Evolutionary conservation across 2,888 invertebrate species (phyloP).

Genomic region (Hemaris fuciformis): DNA sequence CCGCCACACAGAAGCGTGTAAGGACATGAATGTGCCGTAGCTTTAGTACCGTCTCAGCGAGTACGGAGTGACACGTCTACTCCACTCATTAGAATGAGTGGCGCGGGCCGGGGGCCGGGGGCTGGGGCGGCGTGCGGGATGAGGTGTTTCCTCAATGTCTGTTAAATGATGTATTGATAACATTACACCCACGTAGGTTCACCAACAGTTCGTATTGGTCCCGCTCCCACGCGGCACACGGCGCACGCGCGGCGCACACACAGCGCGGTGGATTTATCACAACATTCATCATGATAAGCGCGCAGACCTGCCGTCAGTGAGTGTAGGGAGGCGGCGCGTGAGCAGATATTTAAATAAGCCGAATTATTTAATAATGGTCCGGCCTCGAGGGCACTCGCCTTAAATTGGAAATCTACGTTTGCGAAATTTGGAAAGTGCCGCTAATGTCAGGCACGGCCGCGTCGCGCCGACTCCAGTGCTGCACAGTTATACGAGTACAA

Average conservation of each 20-base stretch:
- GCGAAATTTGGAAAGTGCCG: not conserved
- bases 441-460: not conserved
- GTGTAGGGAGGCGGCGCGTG: too few species aligned
- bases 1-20: not conserved
- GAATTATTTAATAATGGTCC: not conserved
- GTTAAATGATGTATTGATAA: not conserved
- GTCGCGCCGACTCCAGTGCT: not conserved
- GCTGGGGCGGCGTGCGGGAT: not conserved
- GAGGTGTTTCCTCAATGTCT: not conserved
- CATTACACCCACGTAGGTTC: not conserved
- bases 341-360: not conserved
- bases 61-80: too few species aligned
- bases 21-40: too few species aligned
- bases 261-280: not conserved
- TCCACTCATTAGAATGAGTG: not conserved
- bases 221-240: not conserved
- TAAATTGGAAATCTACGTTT: not conserved
- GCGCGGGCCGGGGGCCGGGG: not conserved
- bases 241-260: not conserved
- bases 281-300: not conserved
- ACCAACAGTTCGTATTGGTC: not conserved
- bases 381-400: not conserved
- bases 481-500: not conserved
- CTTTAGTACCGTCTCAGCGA: too few species aligned
- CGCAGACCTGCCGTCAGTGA: not conserved